Evolutionary conservation across 2,797 vertebrate genomes (phyloP).

Genomic region (Apogon talboti): DNA sequence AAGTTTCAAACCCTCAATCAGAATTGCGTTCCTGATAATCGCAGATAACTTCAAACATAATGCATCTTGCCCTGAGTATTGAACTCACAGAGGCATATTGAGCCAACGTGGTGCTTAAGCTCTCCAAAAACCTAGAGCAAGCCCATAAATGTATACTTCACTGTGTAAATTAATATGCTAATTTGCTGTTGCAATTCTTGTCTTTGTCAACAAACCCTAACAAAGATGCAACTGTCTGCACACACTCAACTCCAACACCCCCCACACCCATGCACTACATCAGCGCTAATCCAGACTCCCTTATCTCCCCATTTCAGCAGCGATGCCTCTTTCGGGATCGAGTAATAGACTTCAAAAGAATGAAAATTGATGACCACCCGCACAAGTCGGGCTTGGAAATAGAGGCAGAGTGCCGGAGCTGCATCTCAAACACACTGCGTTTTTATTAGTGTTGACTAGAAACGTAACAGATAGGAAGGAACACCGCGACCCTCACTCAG

Average conservation of each 20-base stretch:
- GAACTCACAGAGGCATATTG: no score
- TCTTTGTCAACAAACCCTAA: no score
- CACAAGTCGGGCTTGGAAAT: slow-evolving; percentile 17
- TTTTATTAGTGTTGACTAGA: slow-evolving; percentile 38
- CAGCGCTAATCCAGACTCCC: slow-evolving; percentile 16
- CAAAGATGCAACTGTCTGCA: no score
- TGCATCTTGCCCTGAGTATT: no score
- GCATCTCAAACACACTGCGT: slow-evolving; percentile 34
- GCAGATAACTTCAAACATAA: no score
- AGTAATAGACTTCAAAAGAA: slow-evolving; percentile 50
- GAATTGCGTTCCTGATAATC: no score
- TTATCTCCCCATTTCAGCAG: slow-evolving; percentile 61
- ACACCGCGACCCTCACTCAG: not conserved
- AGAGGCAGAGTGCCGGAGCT: slow-evolving; percentile 18
- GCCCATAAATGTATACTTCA: no score
- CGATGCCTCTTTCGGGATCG: slow-evolving; percentile 17
- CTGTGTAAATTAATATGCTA: no score
- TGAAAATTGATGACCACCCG: slow-evolving; percentile 51
- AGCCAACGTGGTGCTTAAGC: no score
- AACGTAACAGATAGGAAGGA: slow-evolving; percentile 12
- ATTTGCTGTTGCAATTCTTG: no score
- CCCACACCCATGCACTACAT: slow-evolving; percentile 7
- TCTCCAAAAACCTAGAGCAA: no score
- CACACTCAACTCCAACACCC: not conserved
- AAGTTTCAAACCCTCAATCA: no score